Evolutionary conservation across 2,113 vertebrate species (phyloP).

Genomic region (Hypomesus transpacificus): DNA sequence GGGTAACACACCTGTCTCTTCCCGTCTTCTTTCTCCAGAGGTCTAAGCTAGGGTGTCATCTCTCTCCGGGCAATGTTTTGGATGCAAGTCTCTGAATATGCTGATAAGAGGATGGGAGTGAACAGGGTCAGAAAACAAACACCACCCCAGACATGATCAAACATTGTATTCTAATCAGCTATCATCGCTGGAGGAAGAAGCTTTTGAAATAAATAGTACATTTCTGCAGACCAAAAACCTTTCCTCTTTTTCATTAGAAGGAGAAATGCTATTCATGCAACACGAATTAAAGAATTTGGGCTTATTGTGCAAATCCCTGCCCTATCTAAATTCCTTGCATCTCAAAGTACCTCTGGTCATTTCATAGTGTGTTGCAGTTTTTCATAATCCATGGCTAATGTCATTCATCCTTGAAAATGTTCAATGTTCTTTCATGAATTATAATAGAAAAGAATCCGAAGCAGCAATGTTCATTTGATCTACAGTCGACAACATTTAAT

Average conservation of each 20-base stretch:
- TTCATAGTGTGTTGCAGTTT: conserved; percentile 18
- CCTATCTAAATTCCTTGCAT: conserved; percentile 20
- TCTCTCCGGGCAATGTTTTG: conserved; percentile 11
- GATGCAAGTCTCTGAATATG: conserved; percentile 4
- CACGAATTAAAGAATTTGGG: conserved; percentile 16
- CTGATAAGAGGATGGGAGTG: conserved; percentile 10
- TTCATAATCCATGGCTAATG: conserved; percentile 21
- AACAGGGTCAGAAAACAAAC: conserved; percentile 7
- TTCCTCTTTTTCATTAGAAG: conserved; percentile 1
- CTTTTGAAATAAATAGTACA: conserved; percentile 17
- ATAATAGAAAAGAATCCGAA: too few relatives aligned
- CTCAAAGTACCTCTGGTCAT: conserved; percentile 17
- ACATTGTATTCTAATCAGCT: conserved; percentile 7
- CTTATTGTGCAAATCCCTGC: conserved; percentile 14
- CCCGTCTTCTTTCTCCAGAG: not conserved
- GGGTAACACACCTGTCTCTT: conserved; percentile 10
- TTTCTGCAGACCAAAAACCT: not conserved
- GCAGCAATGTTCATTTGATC: too few relatives aligned
- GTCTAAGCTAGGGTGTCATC: conserved; percentile 7
- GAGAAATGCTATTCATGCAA: conserved; percentile 12
- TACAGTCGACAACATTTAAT: too few relatives aligned
- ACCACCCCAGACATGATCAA: conserved; percentile 1
- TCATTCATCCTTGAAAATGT: conserved; percentile 10
- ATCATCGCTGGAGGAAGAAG: conserved; percentile 9
- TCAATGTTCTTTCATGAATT: too few relatives aligned